Percentiles rank a stretch among this genome's conserved stretches.
phyloP scores from a whole-genome alignment of 2,797 vertebrate species.

The Microchirus variegatus region DNA sequence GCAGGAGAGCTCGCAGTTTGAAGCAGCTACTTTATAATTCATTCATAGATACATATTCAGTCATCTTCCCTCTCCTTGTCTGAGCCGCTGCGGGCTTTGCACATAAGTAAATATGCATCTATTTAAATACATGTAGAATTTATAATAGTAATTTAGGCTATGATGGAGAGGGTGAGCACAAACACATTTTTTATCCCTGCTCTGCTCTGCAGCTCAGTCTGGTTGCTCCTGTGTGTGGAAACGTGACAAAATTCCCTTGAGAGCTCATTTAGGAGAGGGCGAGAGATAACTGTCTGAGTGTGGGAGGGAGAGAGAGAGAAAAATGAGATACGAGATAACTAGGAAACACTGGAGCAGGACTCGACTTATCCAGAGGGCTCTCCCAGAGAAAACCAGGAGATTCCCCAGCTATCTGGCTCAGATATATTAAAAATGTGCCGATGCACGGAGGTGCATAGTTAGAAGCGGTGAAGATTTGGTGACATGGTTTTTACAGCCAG shows the following conservation, averaged over 20 bases:
- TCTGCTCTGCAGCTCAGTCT: constrained; percentile 39
- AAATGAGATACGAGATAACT: constrained; percentile 27
- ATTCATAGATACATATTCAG: constrained; percentile 10
- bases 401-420: constrained; percentile 41
- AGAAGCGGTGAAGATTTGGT: background rate
- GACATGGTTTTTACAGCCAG: no score
- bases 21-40: constrained; percentile 7
- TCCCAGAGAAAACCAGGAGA: constrained; percentile 47
- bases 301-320: constrained; percentile 18
- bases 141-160: constrained; percentile 10
- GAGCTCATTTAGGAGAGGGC: constrained; percentile 65
- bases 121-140: constrained; percentile 37
- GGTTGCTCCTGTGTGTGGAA: constrained; percentile 46
- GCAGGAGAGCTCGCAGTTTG: constrained; percentile 25
- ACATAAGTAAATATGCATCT: constrained; percentile 4
- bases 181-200: constrained; percentile 3
- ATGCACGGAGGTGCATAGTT: background rate
- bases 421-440: constrained; percentile 6
- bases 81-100: background rate
- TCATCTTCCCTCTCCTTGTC: constrained; percentile 17
- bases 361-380: constrained; percentile 15
- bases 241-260: constrained; percentile 57
- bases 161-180: constrained; percentile 16
- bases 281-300: constrained; percentile 20
- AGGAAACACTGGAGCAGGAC: constrained; percentile 55